Conservation (phyloP, 2,797 vertebrate species). For the Harpagifer antarcticus region DNA sequence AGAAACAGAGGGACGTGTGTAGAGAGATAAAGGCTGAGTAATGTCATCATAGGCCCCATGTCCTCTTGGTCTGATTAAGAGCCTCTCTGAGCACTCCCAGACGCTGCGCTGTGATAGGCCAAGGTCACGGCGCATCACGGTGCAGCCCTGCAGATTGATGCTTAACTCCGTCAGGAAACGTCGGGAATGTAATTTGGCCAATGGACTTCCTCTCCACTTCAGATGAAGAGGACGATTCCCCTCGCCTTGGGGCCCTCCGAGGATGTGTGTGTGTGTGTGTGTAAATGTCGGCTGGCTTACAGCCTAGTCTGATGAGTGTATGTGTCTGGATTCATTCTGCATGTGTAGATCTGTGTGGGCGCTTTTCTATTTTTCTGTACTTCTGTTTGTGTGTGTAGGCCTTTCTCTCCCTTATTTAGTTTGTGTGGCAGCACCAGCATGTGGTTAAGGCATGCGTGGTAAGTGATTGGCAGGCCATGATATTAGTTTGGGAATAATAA, state of each 20-base stretch:
- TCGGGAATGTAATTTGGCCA: conserved; percentile 77
- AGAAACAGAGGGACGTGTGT: conserved; percentile 58
- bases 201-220: conserved; percentile 72
- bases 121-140: conserved; percentile 78
- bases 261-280: conserved; percentile 25
- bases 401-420: background rate
- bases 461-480: conserved; percentile 73
- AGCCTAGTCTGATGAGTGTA: conserved; percentile 30
- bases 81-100: conserved; percentile 70
- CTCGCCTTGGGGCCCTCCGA: conserved; percentile 46
- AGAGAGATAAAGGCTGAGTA: conserved; percentile 77
- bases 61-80: conserved; percentile 79
- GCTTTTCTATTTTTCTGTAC: background rate
- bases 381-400: background rate
- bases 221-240: conserved; percentile 75
- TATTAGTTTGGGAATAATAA: conserved; percentile 80
- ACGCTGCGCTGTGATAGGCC: conserved; percentile 72
- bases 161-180: conserved; percentile 77
- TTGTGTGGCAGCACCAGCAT: conserved; percentile 19
- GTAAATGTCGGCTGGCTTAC: conserved; percentile 45
- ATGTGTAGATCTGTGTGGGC: conserved; percentile 5
- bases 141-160: conserved; percentile 72
- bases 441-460: conserved; percentile 59
- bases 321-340: conserved; percentile 30
- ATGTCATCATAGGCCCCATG: conserved; percentile 70